Conservation (phyloP, 35 echinoderm and acorn worm species). For the Holothuria glaberrima region DNA sequence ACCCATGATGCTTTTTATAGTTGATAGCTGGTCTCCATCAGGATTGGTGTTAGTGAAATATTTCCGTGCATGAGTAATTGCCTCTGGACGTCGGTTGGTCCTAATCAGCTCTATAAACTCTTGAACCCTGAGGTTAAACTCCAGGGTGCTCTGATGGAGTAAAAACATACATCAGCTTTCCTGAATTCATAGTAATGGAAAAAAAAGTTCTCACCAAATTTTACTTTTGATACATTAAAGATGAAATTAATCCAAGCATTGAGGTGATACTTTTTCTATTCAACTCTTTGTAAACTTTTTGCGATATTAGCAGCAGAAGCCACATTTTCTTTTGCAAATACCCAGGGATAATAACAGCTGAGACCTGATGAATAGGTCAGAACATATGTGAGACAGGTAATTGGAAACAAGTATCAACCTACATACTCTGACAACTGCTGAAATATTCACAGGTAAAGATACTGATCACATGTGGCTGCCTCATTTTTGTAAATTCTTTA, state of each 20-base stretch:
- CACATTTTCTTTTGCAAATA: not conserved
- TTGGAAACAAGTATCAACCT: too few species aligned
- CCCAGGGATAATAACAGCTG: not conserved
- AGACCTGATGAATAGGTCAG: too few species aligned
- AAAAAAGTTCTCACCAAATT: too few species aligned
- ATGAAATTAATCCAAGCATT: too few species aligned
- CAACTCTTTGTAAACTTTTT: not conserved
- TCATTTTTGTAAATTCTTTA: too few species aligned
- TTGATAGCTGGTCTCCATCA: slow-evolving; percentile 80
- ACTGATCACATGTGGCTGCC: too few species aligned
- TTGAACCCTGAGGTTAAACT: slow-evolving; percentile 96
- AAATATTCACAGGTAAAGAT: too few species aligned
- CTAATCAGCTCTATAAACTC: slow-evolving; percentile 95
- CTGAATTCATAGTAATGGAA: too few species aligned
- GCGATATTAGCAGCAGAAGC: too few species aligned
- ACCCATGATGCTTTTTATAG: slow-evolving; percentile 92
- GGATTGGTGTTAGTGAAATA: slow-evolving; percentile 76
- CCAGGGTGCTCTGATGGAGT: slow-evolving; percentile 83
- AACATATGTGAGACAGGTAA: too few species aligned
- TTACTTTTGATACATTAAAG: too few species aligned
- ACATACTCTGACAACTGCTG: too few species aligned
- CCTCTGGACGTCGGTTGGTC: slow-evolving; percentile 78
- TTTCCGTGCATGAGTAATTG: slow-evolving; percentile 88
- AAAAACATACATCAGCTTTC: not conserved
- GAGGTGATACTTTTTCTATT: not conserved